A percentile compares a stretch with the other conserved stretches of the same genome.
These are phyloP conservation scores for Cheilosia grossa DNA, from an alignment of 2,888 invertebrate genomes.

Conservation along the genomic window DNA sequence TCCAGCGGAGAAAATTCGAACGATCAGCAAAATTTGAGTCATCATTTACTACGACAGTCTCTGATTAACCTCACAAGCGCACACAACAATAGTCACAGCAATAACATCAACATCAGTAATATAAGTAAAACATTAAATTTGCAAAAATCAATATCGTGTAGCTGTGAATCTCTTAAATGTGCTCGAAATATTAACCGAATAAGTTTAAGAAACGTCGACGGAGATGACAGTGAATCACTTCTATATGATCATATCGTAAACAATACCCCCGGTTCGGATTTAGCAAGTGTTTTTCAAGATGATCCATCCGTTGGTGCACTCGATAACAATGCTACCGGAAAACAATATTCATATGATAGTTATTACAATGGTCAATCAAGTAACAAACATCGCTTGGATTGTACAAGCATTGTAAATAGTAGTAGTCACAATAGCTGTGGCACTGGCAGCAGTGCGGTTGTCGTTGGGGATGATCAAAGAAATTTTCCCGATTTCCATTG, in stretches of 20 bases:
- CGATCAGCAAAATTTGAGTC: conserved; percentile 81
- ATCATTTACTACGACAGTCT: conserved; percentile 82
- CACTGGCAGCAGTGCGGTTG: conserved; percentile 73
- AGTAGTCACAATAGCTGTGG: conserved; percentile 77
- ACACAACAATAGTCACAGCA: conserved; percentile 77
- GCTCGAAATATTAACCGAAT: conserved; percentile 76
- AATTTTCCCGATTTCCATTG: conserved; percentile 74
- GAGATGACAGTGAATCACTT: conserved; percentile 78
- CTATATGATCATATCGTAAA: conserved; percentile 77
- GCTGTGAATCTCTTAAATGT: conserved; percentile 80
- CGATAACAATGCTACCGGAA: conserved; percentile 78
- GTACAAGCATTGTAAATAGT: conserved; percentile 75
- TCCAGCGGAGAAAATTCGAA: conserved; percentile 82
- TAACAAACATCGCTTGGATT: conserved; percentile 72
- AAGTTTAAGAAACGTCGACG: conserved; percentile 75
- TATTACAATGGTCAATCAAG: conserved; percentile 73
- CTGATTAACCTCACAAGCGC: conserved; percentile 82
- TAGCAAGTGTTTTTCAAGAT: conserved; percentile 76
- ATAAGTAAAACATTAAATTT: conserved; percentile 75
- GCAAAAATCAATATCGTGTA: conserved; percentile 80
- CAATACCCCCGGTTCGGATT: conserved; percentile 75
- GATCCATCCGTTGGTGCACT: conserved; percentile 77
- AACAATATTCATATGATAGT: conserved; percentile 80
- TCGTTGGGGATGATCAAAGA: conserved; percentile 73
- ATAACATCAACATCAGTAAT: conserved; percentile 74